These are phyloP conservation scores for Cataglyphis livida DNA, from an alignment of 2,888 invertebrate species.

Conservation along the genomic window DNA sequence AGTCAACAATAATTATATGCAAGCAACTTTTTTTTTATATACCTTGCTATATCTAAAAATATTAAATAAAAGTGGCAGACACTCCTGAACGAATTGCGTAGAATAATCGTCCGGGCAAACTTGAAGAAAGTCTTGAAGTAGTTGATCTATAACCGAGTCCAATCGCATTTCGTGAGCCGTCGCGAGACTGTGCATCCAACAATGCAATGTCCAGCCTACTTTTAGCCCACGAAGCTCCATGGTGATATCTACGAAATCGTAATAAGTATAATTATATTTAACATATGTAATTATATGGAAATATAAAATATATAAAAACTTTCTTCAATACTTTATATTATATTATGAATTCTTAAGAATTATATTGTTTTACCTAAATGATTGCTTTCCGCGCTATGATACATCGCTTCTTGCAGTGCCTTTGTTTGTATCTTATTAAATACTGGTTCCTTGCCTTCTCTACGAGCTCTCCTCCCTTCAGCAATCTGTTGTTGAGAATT, in stretches of 20 bases:
- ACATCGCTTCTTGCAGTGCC: conserved; percentile 96
- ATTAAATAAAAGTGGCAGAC: conserved; percentile 95
- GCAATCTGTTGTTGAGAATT: conserved; percentile 82
- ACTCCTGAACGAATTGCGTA: conserved; percentile 95
- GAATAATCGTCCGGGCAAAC: conserved; percentile 96
- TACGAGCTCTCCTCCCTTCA: conserved; percentile 82
- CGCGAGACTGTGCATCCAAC: conserved; percentile 96
- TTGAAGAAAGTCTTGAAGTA: conserved; percentile 95
- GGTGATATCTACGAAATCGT: conserved; percentile 90
- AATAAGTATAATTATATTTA: conserved; percentile 9
- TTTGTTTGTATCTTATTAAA: conserved; percentile 94
- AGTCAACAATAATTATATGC: not conserved
- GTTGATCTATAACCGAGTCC: conserved; percentile 94
- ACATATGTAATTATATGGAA: conserved; percentile 5
- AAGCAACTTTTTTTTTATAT: conserved; percentile 62
- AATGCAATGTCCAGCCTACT: conserved; percentile 96
- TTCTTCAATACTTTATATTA: not conserved
- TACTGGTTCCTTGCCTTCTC: conserved; percentile 83
- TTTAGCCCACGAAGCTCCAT: conserved; percentile 94
- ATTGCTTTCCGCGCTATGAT: conserved; percentile 96
- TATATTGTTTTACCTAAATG: conserved; percentile 89
- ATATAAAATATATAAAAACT: conserved; percentile 9
- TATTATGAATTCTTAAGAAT: not conserved
- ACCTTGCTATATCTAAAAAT: conserved; percentile 96
- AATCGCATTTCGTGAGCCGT: conserved; percentile 94